phyloP scores from a whole-genome alignment of 2,797 vertebrate species.

The Chrysocyon brachyurus region DNA sequence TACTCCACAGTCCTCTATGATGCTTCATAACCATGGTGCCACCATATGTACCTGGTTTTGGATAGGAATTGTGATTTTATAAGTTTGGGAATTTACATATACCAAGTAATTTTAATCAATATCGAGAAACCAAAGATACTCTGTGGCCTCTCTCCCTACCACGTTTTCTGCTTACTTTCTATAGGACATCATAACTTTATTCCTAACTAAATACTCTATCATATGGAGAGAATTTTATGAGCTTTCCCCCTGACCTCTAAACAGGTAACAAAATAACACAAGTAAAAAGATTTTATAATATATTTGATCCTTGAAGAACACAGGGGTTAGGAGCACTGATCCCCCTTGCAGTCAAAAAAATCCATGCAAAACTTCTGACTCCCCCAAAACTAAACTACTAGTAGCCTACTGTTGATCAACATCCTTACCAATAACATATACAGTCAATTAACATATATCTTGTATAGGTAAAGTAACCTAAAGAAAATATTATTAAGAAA shows the following conservation, averaged over 20 bases:
- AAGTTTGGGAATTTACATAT: conserved; percentile 13
- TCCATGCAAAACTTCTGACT: not conserved
- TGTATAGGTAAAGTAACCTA: not conserved
- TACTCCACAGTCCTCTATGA: not conserved
- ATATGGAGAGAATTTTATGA: not conserved
- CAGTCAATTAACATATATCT: not conserved
- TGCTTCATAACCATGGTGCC: not conserved
- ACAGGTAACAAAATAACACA: not conserved
- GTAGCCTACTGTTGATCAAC: not conserved
- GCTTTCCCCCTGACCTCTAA: not conserved
- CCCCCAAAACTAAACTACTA: not conserved
- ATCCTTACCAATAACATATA: not conserved
- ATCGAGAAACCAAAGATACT: not conserved
- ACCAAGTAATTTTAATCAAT: not conserved
- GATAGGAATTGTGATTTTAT: not conserved
- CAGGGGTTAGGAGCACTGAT: not conserved
- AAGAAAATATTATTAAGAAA: not conserved
- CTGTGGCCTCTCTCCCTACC: not conserved
- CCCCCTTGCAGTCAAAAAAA: not conserved
- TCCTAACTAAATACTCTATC: not conserved
- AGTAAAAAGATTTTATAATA: conserved; percentile 89
- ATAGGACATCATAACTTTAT: not conserved
- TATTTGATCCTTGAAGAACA: not conserved
- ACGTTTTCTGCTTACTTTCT: not conserved
- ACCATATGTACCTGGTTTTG: not conserved